Evolutionary conservation across 2,888 invertebrate species (phyloP).

Genomic region (Apoderus coryli): DNA sequence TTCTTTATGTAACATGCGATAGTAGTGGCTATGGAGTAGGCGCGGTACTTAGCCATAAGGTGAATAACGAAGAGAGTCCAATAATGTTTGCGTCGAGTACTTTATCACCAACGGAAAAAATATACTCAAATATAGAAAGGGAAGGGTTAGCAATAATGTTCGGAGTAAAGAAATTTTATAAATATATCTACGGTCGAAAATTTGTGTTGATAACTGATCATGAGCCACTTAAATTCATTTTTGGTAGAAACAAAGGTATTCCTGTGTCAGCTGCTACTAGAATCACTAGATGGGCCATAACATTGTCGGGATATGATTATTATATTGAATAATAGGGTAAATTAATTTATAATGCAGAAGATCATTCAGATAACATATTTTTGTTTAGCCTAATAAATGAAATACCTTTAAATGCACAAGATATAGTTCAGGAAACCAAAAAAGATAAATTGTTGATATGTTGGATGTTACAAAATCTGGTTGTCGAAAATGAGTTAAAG

Average conservation of each 20-base stretch:
- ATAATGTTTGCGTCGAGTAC: constrained; percentile 16
- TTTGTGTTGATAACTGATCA: constrained; percentile 13
- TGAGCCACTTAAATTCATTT: constrained; percentile 13
- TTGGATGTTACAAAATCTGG: constrained; percentile 1
- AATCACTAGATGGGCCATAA: constrained; percentile 7
- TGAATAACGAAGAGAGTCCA: constrained; percentile 15
- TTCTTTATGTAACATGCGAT: constrained; percentile 17
- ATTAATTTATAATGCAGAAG: constrained; percentile 3
- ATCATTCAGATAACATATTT: background rate
- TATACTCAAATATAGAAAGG: constrained; percentile 12
- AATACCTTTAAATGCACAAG: background rate
- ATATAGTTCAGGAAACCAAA: background rate
- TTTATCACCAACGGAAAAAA: constrained; percentile 10
- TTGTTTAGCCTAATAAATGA: constrained; percentile 6
- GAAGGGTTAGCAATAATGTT: constrained; percentile 13
- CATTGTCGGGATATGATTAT: constrained; percentile 11
- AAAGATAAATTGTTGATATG: background rate
- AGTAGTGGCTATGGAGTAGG: constrained; percentile 17
- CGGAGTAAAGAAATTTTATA: constrained; percentile 13
- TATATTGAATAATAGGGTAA: constrained; percentile 7
- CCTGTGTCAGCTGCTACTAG: constrained; percentile 11
- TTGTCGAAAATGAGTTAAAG: constrained; percentile 1
- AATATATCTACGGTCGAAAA: constrained; percentile 13
- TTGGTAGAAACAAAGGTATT: constrained; percentile 14
- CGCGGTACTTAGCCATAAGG: constrained; percentile 16